Percentiles rank a stretch among this genome's conserved stretches.
These are phyloP conservation scores for Bugulina stolonifera DNA, from an alignment of 2,888 invertebrate species.

Conservation along the genomic window DNA sequence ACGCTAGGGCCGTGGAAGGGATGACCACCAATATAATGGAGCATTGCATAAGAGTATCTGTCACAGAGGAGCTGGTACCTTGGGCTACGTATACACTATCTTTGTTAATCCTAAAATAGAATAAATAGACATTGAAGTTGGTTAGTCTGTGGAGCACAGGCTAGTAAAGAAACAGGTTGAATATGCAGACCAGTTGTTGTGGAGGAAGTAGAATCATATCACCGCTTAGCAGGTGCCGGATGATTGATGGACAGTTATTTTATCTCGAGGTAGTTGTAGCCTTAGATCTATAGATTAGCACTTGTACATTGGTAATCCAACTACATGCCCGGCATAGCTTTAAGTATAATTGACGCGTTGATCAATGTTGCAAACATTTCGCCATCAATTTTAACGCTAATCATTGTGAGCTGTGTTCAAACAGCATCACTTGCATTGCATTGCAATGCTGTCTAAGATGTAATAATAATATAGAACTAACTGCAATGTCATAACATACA, in stretches of 20 bases:
- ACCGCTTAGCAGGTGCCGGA: too few species aligned
- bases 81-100: conserved; percentile 2
- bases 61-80: background rate
- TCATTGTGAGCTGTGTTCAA: background rate
- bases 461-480: background rate
- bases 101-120: background rate
- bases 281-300: too few species aligned
- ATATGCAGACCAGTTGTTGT: too few species aligned
- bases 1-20: conserved; percentile 15
- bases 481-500: background rate
- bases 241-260: too few species aligned
- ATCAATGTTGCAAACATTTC: background rate
- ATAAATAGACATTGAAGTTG: background rate
- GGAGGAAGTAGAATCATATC: too few species aligned
- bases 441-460: too few species aligned
- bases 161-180: too few species aligned
- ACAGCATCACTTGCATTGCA: background rate
- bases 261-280: too few species aligned
- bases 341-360: too few species aligned
- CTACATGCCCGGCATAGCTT: too few species aligned
- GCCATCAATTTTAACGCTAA: background rate
- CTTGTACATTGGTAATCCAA: too few species aligned
- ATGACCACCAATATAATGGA: conserved; percentile 10
- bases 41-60: background rate
- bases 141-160: background rate